A percentile compares a stretch with the other conserved stretches of the same genome.
These are phyloP conservation scores for Brachionus manjavacas DNA, from an alignment of 1,140 invertebrate genomes.

Conservation along the genomic window DNA sequence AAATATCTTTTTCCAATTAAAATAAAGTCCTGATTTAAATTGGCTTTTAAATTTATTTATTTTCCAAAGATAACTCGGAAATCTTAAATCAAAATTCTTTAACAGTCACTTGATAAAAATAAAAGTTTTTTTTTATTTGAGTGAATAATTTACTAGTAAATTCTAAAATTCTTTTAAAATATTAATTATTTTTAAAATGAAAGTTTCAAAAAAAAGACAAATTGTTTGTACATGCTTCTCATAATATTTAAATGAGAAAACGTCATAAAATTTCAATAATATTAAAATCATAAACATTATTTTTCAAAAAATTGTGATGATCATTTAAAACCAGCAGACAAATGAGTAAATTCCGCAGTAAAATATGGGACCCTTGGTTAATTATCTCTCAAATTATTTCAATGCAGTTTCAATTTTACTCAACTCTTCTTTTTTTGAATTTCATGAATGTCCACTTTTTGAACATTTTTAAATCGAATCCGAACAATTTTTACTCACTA, in stretches of 20 bases:
- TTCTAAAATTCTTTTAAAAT: no score
- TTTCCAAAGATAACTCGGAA: no score
- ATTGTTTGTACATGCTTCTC: background rate
- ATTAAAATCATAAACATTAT: background rate
- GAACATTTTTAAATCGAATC: background rate
- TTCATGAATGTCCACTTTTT: background rate
- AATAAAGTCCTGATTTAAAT: no score
- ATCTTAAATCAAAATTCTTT: no score
- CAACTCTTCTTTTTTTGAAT: constrained; percentile 21
- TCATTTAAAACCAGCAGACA: background rate
- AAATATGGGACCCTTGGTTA: constrained; percentile 30
- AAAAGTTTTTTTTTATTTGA: no score
- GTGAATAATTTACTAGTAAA: no score
- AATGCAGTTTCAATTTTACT: constrained; percentile 36
- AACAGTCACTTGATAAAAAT: no score
- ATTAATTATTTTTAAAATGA: no score
- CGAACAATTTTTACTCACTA: constrained; percentile 22
- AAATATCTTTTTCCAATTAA: no score
- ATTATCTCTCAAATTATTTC: constrained; percentile 20
- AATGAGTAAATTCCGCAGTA: constrained; percentile 38
- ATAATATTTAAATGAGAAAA: background rate
- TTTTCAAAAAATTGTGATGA: background rate
- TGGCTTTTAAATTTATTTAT: no score
- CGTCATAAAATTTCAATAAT: background rate
- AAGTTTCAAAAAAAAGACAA: background rate